A percentile compares a stretch with the other conserved stretches of the same genome.
phyloP scores from a whole-genome alignment of 1,140 invertebrate species.

The Grapholita molesta region DNA sequence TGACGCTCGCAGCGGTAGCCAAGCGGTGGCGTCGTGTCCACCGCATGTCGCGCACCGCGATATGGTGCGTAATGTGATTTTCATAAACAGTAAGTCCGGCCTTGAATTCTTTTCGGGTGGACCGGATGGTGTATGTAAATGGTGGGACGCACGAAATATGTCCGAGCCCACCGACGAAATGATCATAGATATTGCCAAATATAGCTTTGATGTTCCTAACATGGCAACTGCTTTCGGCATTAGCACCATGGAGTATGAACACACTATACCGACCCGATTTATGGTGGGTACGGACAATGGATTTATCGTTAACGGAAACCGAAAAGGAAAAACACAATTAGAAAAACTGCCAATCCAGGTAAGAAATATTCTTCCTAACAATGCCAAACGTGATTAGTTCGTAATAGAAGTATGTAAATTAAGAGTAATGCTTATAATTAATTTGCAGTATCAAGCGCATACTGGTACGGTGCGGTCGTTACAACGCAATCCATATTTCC shows the following conservation, averaged over 20 bases:
- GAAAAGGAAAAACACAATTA: conserved; percentile 87
- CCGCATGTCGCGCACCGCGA: conserved; percentile 87
- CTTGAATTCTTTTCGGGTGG: conserved; percentile 93
- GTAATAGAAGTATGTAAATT: too few species aligned
- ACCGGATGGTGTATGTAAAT: conserved; percentile 90
- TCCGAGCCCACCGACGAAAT: conserved; percentile 87
- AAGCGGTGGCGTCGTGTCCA: conserved; percentile 80
- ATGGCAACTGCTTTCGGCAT: conserved; percentile 85
- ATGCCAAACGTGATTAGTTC: too few species aligned
- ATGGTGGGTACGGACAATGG: conserved; percentile 88
- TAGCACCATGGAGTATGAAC: conserved; percentile 91
- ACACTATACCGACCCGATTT: conserved; percentile 92
- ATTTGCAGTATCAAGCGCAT: conserved; percentile 87
- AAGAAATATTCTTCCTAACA: conserved; percentile 4
- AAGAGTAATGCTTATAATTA: background rate
- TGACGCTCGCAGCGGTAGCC: conserved; percentile 85
- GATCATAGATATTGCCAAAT: conserved; percentile 88
- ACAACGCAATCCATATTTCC: conserved; percentile 90
- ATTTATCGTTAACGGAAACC: conserved; percentile 87
- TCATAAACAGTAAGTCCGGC: conserved; percentile 90
- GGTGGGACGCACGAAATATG: conserved; percentile 93
- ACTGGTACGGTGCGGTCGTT: conserved; percentile 89
- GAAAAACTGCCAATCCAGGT: conserved; percentile 86
- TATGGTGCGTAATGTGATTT: conserved; percentile 85
- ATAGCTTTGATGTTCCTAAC: conserved; percentile 81